Percentiles rank a stretch among this genome's conserved stretches.
phyloP scores from a whole-genome alignment of 2,888 invertebrate species.

The Drosophila rellima region DNA sequence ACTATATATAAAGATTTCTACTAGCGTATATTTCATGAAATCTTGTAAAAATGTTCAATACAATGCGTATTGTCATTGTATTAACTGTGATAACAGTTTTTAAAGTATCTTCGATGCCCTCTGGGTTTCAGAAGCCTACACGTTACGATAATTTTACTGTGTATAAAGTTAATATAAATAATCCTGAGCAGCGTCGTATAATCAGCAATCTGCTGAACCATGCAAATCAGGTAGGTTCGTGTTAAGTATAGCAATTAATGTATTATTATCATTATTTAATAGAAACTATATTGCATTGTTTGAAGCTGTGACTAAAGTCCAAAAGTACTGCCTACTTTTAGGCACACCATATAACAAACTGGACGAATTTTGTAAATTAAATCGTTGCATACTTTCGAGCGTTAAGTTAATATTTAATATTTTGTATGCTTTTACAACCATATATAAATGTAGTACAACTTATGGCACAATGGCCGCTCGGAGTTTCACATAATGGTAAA shows the following conservation, averaged over 20 bases:
- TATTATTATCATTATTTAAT: too few species aligned
- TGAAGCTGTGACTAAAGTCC: background rate
- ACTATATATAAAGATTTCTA: constrained; percentile 12
- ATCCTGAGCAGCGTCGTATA: constrained; percentile 11
- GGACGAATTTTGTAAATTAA: too few species aligned
- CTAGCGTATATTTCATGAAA: background rate
- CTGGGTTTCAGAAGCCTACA: background rate
- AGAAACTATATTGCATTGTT: background rate
- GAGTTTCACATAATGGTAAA: constrained; percentile 45
- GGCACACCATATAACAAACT: too few species aligned
- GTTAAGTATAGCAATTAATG: background rate
- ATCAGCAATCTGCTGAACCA: constrained; percentile 32
- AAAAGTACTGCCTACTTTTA: too few species aligned
- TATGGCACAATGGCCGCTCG: constrained; percentile 25
- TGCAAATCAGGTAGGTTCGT: constrained; percentile 20
- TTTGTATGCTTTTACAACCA: too few species aligned
- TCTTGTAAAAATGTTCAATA: background rate
- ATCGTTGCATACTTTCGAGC: too few species aligned
- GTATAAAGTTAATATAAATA: constrained; percentile 25
- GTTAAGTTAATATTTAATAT: too few species aligned
- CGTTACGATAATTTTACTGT: constrained; percentile 45
- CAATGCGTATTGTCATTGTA: constrained; percentile 19
- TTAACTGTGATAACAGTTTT: constrained; percentile 14
- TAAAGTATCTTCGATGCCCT: background rate
- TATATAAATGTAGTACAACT: constrained; percentile 37